Base-by-base conservation (phyloP, 2,797 vertebrate genomes). In the Limosa lapponica region DNA sequence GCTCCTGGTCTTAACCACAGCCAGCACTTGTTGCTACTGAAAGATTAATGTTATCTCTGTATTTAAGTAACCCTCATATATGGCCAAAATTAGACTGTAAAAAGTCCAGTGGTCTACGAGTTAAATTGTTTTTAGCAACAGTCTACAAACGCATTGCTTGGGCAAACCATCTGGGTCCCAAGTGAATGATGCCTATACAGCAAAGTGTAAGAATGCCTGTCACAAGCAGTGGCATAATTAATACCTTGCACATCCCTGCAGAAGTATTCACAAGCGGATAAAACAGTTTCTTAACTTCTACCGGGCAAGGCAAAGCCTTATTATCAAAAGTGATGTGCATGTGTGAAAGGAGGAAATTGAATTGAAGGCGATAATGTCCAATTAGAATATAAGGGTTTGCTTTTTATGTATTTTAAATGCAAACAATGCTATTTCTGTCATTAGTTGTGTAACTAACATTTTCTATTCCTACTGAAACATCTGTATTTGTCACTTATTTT, bases 41-140 rank as follows among this genome's bases (percentile, higher is more conserved):
- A 97, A 98, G 98, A 98, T 98, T 98, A 98, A 98, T 98, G 98
- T 98, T 99, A 99, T 99, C 98, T 96, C 97, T 98, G 90, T 97
- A 97, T 98, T 98, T 98, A 98, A 98, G 98, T 96, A 98, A 98
- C 95, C 52, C 95, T 96, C 92, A 90, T 94, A 97, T 91, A 96
- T 87, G 90, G 95, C 97, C 98, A 98, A 98, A 98, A 98, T 98
- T 98, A 98, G 98, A 97, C 96, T 95, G 92, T 77, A 97, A 98
- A 98, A 98, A 97, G 97, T 87, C 82, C 84, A 89, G 22, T 25
- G 82, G 75, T 81, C 87, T 94, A 46, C 3, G 69, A 95, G 94
- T 48, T 79, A 97, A 97, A 93, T 58, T 93, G 78, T 85, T 97
- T 97, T 97, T 94, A 97, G 91, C 93, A 97, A 95, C 93, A 89